Evolutionary conservation across 2,113 vertebrate genomes (phyloP), one percentile per base, ranked within the genome.

Genomic region (Rutilus rutilus): DNA sequence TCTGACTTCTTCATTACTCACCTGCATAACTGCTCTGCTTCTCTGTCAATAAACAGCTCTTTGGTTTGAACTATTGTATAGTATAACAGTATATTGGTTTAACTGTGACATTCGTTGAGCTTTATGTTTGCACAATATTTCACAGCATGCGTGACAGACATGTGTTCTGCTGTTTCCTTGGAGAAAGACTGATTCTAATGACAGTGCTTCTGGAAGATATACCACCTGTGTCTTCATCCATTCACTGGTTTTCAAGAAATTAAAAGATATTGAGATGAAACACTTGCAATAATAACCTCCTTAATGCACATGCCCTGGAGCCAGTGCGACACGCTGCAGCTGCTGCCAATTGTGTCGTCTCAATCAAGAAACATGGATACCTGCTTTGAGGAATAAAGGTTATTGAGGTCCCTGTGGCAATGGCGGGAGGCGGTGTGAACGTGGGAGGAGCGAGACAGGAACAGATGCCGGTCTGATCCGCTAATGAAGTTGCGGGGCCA

Each of bases 281-380:
- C 90, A 90, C 91, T 91, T 90, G 92, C 82, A 89, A 87, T 57
- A 23, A 17, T 6, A 25, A 27, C 27, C 30, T 64, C 42, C 19
- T 54, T 77, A 54, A 57, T 5, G 14, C 39, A 64, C 12, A 9
- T 25, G 50, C 64, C 88, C 82, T 2, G 33, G 69, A 83, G 83
- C 25, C 62, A 60, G 19, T 17, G n/a, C 50, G 65, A 8, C 17
- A 57, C 50, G 59, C 17, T 7, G 39, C 39, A 64, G n/a, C 78
- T 60, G 59, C 82, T 93, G 91, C 88, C 91, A 92, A 90, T 92
- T 90, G 89, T 80, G 42, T 69, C 15, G 27, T 82, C 89, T 89
- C 86, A 89, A 91, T 84, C 80, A 90, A 89, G 90, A 92, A 77
- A 78, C 86, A 90, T 54, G 59, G 90, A 90, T 80, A 85, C 78